Conservation (phyloP, 2,888 invertebrate species). For the Phengaris arion region DNA sequence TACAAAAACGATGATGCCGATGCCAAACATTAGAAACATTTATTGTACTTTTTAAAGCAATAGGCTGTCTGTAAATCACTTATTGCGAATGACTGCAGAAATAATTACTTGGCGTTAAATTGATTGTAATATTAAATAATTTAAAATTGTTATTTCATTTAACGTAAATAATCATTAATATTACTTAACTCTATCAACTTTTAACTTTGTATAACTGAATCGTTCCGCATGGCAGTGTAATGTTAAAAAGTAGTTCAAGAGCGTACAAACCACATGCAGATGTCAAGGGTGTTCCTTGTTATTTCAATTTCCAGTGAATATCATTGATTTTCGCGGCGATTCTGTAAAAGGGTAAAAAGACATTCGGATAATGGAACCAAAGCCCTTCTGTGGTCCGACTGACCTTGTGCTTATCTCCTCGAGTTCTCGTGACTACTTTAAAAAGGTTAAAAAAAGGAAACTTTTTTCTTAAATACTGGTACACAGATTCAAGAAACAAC, state of each 20-base stretch:
- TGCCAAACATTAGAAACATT: too few relatives aligned
- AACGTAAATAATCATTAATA: too few relatives aligned
- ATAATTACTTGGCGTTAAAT: too few relatives aligned
- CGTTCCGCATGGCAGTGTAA: slow-evolving; percentile 6
- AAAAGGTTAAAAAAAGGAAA: not conserved
- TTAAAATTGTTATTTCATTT: too few relatives aligned
- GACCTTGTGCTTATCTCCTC: not conserved
- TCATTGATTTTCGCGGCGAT: not conserved
- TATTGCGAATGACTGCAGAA: too few relatives aligned
- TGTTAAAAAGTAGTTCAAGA: slow-evolving; percentile 21
- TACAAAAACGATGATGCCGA: too few relatives aligned
- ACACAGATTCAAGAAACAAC: too few relatives aligned
- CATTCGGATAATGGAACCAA: not conserved
- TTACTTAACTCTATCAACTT: too few relatives aligned
- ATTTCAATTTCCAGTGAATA: not conserved
- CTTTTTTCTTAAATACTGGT: not conserved
- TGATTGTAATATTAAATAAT: too few relatives aligned
- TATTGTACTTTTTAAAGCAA: too few relatives aligned
- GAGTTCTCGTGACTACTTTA: not conserved
- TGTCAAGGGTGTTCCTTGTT: slow-evolving; percentile 19
- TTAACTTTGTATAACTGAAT: not conserved
- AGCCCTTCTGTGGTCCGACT: not conserved
- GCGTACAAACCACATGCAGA: slow-evolving; percentile 3
- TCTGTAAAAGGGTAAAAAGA: not conserved
- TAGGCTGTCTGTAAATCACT: too few relatives aligned